A percentile compares a stretch with the other conserved stretches of the same genome.
These are phyloP conservation scores for Antheraea assamensis DNA, from an alignment of 2,888 invertebrate genomes.

Conservation along the genomic window DNA sequence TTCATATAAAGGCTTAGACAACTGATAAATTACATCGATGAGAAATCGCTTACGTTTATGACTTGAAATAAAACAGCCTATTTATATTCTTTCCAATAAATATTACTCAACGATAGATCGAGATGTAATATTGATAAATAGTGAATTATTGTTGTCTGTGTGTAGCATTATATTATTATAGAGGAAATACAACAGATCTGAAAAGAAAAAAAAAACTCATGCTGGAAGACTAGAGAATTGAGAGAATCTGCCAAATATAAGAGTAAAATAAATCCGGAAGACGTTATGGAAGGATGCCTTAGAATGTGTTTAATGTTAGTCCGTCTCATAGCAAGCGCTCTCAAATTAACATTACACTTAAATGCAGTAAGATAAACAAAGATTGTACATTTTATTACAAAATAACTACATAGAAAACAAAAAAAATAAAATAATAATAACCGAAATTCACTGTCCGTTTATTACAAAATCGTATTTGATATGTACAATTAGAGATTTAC, in stretches of 20 bases:
- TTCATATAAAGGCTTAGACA: too few relatives aligned
- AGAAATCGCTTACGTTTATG: too few relatives aligned
- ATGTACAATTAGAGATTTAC: constrained; percentile 71
- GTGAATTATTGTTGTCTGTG: too few relatives aligned
- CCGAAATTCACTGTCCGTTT: constrained; percentile 43
- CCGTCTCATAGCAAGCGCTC: constrained; percentile 24
- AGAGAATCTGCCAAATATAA: background rate
- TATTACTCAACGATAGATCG: too few relatives aligned
- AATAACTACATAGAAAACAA: constrained; percentile 35
- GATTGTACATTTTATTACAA: constrained; percentile 64
- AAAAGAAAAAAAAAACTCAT: background rate
- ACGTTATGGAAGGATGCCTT: background rate
- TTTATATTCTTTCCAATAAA: too few relatives aligned
- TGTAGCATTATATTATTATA: too few relatives aligned
- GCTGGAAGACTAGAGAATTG: background rate
- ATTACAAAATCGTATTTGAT: constrained; percentile 65
- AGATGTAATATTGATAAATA: too few relatives aligned
- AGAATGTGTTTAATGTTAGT: background rate
- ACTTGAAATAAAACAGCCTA: too few relatives aligned
- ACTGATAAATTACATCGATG: too few relatives aligned
- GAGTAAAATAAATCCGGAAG: background rate
- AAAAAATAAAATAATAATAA: too few relatives aligned
- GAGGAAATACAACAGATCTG: too few relatives aligned
- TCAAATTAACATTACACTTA: constrained; percentile 46
- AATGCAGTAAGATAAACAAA: constrained; percentile 58